Conservation (phyloP, 2,888 invertebrate genomes). For the Meteorus colon region DNA sequence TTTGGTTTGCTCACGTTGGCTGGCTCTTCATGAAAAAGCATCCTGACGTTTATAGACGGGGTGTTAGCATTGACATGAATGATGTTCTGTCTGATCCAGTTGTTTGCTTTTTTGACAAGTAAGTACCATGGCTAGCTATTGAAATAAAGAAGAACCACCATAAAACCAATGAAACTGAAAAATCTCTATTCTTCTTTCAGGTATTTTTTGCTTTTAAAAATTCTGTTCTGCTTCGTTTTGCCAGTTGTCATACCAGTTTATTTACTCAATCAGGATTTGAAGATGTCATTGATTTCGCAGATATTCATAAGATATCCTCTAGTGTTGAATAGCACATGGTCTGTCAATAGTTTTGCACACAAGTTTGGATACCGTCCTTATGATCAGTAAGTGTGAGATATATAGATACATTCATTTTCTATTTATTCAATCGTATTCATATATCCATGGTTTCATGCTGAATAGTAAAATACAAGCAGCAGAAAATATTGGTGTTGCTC, state of each 20-base stretch:
- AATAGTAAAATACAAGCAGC: conserved; percentile 44
- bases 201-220: conserved; percentile 74
- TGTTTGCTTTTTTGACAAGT: conserved; percentile 84
- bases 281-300: conserved; percentile 73
- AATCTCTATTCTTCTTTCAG: conserved; percentile 58
- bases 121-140: conserved; percentile 57
- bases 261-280: conserved; percentile 76
- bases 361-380: conserved; percentile 67
- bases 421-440: not conserved
- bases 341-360: conserved; percentile 78
- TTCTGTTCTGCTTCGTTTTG: conserved; percentile 76
- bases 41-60: conserved; percentile 85
- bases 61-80: conserved; percentile 84
- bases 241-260: conserved; percentile 76
- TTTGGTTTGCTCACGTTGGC: conserved; percentile 94
- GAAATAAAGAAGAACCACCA: not conserved
- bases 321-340: conserved; percentile 77
- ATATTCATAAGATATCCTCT: conserved; percentile 74
- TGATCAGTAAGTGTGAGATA: conserved; percentile 61
- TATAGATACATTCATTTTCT: not conserved
- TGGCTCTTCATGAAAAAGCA: conserved; percentile 95
- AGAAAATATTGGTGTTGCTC: conserved; percentile 58
- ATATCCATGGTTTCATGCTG: not conserved
- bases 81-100: conserved; percentile 87
- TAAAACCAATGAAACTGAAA: no score